Percentiles rank a stretch among this genome's conserved stretches.
phyloP scores from a whole-genome alignment of 2,113 vertebrate species.

The Cochlearius cochlearius region DNA sequence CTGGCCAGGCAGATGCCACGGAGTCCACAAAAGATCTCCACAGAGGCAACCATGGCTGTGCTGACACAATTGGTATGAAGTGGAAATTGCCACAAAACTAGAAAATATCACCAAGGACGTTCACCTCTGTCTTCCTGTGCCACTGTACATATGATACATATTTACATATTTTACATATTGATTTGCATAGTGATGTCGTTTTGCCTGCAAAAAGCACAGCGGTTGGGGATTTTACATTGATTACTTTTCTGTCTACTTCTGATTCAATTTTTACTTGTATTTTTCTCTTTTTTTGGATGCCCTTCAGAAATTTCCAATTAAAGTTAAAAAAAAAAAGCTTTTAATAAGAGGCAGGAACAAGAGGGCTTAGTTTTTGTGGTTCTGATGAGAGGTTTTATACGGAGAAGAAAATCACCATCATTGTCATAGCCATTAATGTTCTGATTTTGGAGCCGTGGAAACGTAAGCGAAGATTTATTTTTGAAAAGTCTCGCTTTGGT shows the following conservation, averaged over 20 bases:
- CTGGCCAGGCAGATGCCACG: neutral
- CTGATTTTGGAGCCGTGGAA: neutral
- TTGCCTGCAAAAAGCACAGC: neutral
- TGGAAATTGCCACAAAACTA: neutral
- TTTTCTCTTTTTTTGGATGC: neutral
- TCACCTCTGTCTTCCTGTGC: neutral
- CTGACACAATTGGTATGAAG: neutral
- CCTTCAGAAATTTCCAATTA: neutral
- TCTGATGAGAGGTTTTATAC: neutral
- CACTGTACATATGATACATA: too few relatives aligned
- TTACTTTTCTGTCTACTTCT: conserved; percentile 12
- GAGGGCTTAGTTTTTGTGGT: neutral
- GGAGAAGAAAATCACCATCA: neutral
- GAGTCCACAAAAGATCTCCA: neutral
- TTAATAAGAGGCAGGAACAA: neutral
- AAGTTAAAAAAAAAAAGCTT: neutral
- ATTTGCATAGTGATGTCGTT: neutral
- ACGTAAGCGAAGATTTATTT: neutral
- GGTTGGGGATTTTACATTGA: neutral
- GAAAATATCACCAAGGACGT: neutral
- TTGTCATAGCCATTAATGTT: neutral
- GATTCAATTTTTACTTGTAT: neutral
- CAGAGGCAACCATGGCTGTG: neutral
- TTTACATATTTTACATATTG: too few relatives aligned
- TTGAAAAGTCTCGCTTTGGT: neutral